These are phyloP conservation scores for Ectobius pallidus DNA, from an alignment of 2,888 invertebrate species.

Conservation along the genomic window DNA sequence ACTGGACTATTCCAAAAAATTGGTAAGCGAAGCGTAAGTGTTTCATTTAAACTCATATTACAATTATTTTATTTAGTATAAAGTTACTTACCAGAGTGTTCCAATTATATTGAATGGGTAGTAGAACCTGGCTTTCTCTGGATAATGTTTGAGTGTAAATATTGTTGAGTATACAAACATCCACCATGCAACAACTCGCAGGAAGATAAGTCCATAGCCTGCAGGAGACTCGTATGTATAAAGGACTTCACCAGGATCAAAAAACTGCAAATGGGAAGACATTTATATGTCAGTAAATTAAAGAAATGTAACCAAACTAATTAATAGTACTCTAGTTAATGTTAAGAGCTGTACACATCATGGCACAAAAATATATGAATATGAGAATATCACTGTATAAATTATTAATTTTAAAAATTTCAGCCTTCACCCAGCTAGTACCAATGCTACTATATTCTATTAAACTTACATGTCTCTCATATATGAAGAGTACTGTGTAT, in stretches of 20 bases:
- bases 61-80: too few species aligned
- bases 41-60: too few species aligned
- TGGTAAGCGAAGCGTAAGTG: too few species aligned
- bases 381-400: too few species aligned
- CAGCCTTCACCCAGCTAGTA: too few species aligned
- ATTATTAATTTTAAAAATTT: too few species aligned
- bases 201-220: slow-evolving; percentile 78
- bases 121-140: slow-evolving; percentile 83
- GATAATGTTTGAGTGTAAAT: slow-evolving; percentile 82
- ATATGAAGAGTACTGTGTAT: slow-evolving; percentile 78
- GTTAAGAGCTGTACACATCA: too few species aligned
- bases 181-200: slow-evolving; percentile 80
- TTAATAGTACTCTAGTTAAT: too few species aligned
- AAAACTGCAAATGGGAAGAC: slow-evolving; percentile 63
- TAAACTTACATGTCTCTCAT: slow-evolving; percentile 74
- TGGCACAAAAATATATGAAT: too few species aligned
- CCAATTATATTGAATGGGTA: slow-evolving; percentile 82
- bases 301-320: too few species aligned
- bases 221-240: slow-evolving; percentile 91
- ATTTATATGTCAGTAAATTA: slow-evolving; percentile 1
- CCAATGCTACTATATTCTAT: too few species aligned
- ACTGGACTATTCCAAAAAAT: too few species aligned
- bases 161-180: slow-evolving; percentile 74
- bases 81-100: slow-evolving; percentile 71
- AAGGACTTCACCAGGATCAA: slow-evolving; percentile 89